Evolutionary conservation across 92 coral and sea anemone genomes (phyloP), one percentile per base, ranked within the genome.

Genomic region (Actinernus sp.): DNA sequence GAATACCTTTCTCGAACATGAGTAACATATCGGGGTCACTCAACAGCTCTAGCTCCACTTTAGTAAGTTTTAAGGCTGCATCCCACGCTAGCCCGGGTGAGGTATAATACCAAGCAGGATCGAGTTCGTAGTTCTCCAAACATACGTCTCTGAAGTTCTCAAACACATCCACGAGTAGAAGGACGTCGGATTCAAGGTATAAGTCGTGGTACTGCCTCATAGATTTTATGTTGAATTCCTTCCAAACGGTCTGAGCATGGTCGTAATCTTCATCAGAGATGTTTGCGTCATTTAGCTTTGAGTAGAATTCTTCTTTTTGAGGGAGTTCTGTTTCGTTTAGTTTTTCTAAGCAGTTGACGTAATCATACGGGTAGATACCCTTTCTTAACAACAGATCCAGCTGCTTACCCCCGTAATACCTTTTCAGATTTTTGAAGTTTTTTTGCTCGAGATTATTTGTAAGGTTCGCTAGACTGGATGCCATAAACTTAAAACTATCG

Each of bases 81-180:
- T n/a, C 83, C 79, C 89, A 83, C 0, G 83, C 74, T 5, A 83
- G 56, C 16, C 72, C 78, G 0, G 86, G 84, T 0, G 79, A 27
- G 4, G 89, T 74, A 7, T 39, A 56, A 51, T 57, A 73, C 82
- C 82, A 73, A 0, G 70, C 68, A 0, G 88, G 83, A 31, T 82
- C 89, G 1, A 74, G 22, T 0, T 30, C 41, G 45, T 68, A 76
- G 11, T 68, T 44, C 11, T 60, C 11, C 0, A 34, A 0, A 12
- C 82, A 84, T 34, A 64, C 81, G 39, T 77, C 46, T 55, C 79
- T 62, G 63, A 83, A 76, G 13, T 76, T 53, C 16, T 60, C 79
- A 26, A 67, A 68, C 14, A 69, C 80, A 33, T 83, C 79, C 1
- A 73, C 79, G 3, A 77, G 28, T n/a, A n/a, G n/a, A n/a, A n/a